Conservation (phyloP, 2,888 invertebrate species). For the Eupithecia dodoneata region DNA sequence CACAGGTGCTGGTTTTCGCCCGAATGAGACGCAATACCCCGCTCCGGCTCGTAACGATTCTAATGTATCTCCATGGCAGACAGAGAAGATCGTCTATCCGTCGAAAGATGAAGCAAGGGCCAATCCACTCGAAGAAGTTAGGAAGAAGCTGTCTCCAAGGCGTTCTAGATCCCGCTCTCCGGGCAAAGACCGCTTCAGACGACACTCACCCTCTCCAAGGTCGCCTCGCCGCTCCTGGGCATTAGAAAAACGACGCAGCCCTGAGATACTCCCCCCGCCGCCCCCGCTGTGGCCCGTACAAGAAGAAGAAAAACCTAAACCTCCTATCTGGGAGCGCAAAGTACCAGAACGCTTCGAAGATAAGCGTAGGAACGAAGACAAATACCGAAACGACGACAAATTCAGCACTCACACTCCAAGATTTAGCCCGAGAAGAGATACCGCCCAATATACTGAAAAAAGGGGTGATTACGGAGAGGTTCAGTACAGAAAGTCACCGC, state of each 20-base stretch:
- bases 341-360: slow-evolving; percentile 52
- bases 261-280: slow-evolving; percentile 64
- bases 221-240: slow-evolving; percentile 76
- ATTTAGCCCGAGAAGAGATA: slow-evolving; percentile 33
- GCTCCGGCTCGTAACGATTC: slow-evolving; percentile 49
- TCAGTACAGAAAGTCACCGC: slow-evolving; percentile 37
- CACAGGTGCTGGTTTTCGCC: slow-evolving; percentile 69
- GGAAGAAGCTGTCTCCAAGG: slow-evolving; percentile 49
- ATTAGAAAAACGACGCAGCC: slow-evolving; percentile 70
- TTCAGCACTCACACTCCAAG: slow-evolving; percentile 16
- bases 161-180: slow-evolving; percentile 71
- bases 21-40: slow-evolving; percentile 60
- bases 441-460: slow-evolving; percentile 36
- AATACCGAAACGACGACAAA: slow-evolving; percentile 36
- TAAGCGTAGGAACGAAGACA: slow-evolving; percentile 43
- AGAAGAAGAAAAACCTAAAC: slow-evolving; percentile 44
- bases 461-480: slow-evolving; percentile 32
- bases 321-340: slow-evolving; percentile 34
- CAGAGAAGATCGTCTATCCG: slow-evolving; percentile 31
- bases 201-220: slow-evolving; percentile 67
- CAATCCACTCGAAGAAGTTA: slow-evolving; percentile 36
- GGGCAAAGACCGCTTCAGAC: slow-evolving; percentile 62
- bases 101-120: slow-evolving; percentile 54
- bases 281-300: slow-evolving; percentile 73
- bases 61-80: slow-evolving; percentile 58